These are phyloP conservation scores for Andrena praecox DNA, from an alignment of 2,888 invertebrate genomes.

Conservation along the genomic window DNA sequence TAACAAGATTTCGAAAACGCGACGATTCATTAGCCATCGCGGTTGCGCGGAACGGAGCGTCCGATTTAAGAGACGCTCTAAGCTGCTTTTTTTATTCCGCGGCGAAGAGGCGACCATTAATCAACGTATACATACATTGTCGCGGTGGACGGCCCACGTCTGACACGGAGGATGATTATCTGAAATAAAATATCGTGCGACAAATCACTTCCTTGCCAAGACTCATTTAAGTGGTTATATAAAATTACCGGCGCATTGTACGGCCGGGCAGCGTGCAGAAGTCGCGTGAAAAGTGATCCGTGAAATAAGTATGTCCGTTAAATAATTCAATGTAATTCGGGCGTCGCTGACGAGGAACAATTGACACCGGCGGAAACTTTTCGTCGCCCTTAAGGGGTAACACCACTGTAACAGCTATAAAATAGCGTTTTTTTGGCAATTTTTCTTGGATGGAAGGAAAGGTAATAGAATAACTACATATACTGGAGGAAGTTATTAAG, in stretches of 20 bases:
- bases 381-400: too few relatives aligned
- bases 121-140: constrained; percentile 69
- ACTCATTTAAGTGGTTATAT: constrained; percentile 68
- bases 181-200: constrained; percentile 73
- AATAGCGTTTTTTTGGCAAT: too few relatives aligned
- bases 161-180: constrained; percentile 73
- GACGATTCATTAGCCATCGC: constrained; percentile 46
- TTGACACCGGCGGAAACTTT: background rate
- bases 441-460: too few relatives aligned
- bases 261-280: constrained; percentile 29
- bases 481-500: too few relatives aligned
- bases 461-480: too few relatives aligned
- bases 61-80: constrained; percentile 49
- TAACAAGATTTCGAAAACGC: constrained; percentile 51
- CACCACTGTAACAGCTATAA: too few relatives aligned
- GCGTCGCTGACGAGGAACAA: constrained; percentile 17
- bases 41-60: constrained; percentile 41
- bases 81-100: constrained; percentile 50
- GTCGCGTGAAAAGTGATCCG: constrained; percentile 49
- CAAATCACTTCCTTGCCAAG: constrained; percentile 73
- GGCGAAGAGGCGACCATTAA: constrained; percentile 63
- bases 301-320: constrained; percentile 42
- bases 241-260: constrained; percentile 59
- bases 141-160: constrained; percentile 65
- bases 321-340: constrained; percentile 40